Base-by-base conservation (phyloP, 2,797 vertebrate species). In the Phyllotis vaccarum region DNA sequence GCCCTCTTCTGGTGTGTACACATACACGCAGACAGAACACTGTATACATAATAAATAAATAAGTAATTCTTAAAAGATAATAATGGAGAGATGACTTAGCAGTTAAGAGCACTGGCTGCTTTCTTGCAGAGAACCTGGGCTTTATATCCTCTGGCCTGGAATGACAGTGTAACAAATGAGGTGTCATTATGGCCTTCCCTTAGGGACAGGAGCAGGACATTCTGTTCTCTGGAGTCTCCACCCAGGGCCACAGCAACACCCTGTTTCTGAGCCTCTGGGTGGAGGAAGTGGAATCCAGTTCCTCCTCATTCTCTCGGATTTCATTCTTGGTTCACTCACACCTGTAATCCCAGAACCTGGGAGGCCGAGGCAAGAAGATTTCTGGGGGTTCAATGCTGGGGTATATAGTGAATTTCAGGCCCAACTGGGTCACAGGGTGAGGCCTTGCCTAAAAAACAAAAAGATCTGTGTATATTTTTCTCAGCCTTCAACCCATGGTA, bases 251-350 rank as follows among this genome's bases (percentile, higher is more conserved):
- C 27, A 52, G 68, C 37, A 34, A 75, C 43, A 54, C 22, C 16
- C 24, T 93, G 31, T 58, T 82, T 87, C 58, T 34, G 52, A 37
- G 64, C 14, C 12, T 81, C 9, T 94, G 60, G 83, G 83, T 74
- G 52, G 95, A 91, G 80, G 46, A 74, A 54, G 27, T 82, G 62
- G 24, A 60, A 76, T 95, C 74, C 14, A 3, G 24, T 83, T 93
- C 80, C 62, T 91, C 86, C 79, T 83, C 78, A n/a, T 87, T 79
- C 72, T 37, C 37, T 34, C 34, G 86, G 74, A 64, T 86, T 31
- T 56, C 10, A 79, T 82, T 92, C 74, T 93, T 74, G 49, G 49
- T 70, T 93, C 56, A 54, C 34, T 91, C 56, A n/a, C 40, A 43
- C 72, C 12, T 76, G 12, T n/a, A 49, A 22, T 49, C 56, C 8